These are phyloP conservation scores for Apis cerana DNA, from an alignment of 1,140 invertebrate genomes.

Conservation along the genomic window DNA sequence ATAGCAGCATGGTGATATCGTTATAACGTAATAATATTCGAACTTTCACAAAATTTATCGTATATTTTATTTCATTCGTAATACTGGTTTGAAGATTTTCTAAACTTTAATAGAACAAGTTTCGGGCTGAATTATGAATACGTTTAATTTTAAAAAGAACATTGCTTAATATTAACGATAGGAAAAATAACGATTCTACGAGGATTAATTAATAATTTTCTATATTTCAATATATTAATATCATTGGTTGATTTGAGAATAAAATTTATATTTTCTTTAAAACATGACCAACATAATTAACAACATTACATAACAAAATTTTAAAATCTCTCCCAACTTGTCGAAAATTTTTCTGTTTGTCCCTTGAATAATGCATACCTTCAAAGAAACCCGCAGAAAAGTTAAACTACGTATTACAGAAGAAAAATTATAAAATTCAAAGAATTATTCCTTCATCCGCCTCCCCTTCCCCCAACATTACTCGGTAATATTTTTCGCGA, in stretches of 20 bases:
- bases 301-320: no score
- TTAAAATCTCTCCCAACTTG: no score
- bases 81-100: not conserved
- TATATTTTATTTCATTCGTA: not conserved
- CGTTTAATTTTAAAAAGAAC: no score
- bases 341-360: no score
- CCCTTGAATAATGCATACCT: no score
- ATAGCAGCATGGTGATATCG: slow-evolving; percentile 23
- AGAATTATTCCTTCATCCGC: not conserved
- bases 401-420: not conserved
- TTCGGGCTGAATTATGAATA: no score
- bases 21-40: not conserved
- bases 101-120: no score
- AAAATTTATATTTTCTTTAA: no score
- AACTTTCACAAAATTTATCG: slow-evolving; percentile 4
- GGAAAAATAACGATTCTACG: not conserved
- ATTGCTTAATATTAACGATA: no score
- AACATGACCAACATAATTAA: no score
- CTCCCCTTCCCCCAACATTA: not conserved
- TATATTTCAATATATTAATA: not conserved
- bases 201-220: not conserved
- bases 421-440: not conserved
- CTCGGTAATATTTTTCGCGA: not conserved
- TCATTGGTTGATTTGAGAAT: not conserved
- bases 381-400: not conserved